Percentiles rank a stretch among this genome's conserved stretches.
Conservation (phyloP, 2,113 vertebrate species). For the Pardalotus punctatus region DNA sequence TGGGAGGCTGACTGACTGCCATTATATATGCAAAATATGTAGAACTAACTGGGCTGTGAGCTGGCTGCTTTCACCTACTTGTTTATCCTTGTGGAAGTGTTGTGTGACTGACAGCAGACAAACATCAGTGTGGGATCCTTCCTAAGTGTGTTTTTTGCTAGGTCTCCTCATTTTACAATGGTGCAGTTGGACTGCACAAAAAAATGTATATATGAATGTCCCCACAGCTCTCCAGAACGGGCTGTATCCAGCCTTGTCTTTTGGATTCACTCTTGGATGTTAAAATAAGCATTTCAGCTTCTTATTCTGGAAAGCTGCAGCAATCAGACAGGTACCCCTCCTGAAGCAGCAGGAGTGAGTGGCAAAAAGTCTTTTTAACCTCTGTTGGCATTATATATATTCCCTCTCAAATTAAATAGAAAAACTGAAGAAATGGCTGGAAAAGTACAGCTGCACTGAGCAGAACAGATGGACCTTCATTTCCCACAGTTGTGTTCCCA, state of each 20-base stretch:
- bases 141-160: not conserved
- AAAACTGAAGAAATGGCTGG: not conserved
- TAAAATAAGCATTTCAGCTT: not conserved
- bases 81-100: not conserved
- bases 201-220: not conserved
- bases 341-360: not conserved
- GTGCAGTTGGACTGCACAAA: not conserved
- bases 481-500: not conserved
- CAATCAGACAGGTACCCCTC: not conserved
- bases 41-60: not conserved
- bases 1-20: not conserved
- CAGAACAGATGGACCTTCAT: not conserved
- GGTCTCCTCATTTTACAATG: not conserved
- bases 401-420: not conserved
- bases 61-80: not conserved
- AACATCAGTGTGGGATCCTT: not conserved
- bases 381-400: constrained; percentile 1
- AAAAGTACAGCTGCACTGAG: not conserved
- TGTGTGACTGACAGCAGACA: not conserved
- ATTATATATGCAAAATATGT: not conserved
- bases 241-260: not conserved
- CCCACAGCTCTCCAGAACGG: not conserved
- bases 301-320: not conserved
- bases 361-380: not conserved
- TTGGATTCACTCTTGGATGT: not conserved